Base-by-base conservation (phyloP, 1,140 invertebrate genomes). In the Bombus picipes region DNA sequence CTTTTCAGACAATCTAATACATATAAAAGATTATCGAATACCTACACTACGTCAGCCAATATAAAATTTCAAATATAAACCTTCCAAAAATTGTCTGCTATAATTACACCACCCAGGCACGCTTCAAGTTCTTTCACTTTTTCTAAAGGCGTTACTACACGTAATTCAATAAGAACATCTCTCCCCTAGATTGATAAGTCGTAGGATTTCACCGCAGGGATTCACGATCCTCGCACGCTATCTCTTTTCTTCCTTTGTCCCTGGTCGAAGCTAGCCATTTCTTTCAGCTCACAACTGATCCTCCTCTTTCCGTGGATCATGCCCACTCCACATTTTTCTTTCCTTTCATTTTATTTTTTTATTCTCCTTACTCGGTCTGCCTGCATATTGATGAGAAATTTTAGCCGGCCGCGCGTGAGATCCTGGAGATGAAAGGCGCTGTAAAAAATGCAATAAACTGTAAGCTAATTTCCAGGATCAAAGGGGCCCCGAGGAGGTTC, bases 311-410 rank as follows among this genome's bases (percentile, higher is more conserved):
- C 25, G 28, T 68, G 47, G 66, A 65, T 89, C 73, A 37, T 65
- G 12, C 65, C 68, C 66, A 59, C 75, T 59, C 76, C 80, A 53
- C 39, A 70, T 65, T 66, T 87, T 86, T 66, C 65, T 66, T 87
- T 88, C 22, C 28, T 62, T n/a, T 62, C 4, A n/a, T 62, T 62
- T n/a, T n/a, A n/a, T 28, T 41, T 41, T 41, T 71, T 15, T 15
- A 13, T 25, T 10, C 66, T 37, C 76, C 75, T 81, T 59, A 57
- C 73, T 57, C 65, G 76, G 32, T 84, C 88, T 77, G 62, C 85
- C 80, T 89, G 91, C 90, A 92, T 92, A 91, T 91, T 92, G 89
- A 92, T 91, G 91, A 92, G 89, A 83, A 81, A 87, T 90, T 87
- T 90, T 85, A 86, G 85, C 79, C 77, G 47, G 66, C 28, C 75